Evolutionary conservation across 1,140 invertebrate species (phyloP).

Genomic region (Drosophila busckii): DNA sequence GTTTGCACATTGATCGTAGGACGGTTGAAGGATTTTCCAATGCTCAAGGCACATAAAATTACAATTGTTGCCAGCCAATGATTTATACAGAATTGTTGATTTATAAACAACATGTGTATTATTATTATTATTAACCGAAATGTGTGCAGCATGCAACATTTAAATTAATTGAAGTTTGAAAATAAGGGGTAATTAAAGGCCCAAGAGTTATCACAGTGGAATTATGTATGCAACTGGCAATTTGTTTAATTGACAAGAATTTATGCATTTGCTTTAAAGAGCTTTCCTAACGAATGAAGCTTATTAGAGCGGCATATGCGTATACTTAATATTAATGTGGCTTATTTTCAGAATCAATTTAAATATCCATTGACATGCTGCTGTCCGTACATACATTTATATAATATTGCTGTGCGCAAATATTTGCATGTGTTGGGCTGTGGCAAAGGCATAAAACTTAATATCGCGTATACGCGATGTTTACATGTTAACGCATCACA

Average conservation of each 20-base stretch:
- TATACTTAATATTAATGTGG: not conserved
- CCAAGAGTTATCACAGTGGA: not conserved
- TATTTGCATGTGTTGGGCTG: conserved; percentile 17
- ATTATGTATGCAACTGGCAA: conserved; percentile 19
- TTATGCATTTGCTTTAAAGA: conserved; percentile 15
- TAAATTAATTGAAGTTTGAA: conserved; percentile 41
- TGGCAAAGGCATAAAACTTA: not conserved
- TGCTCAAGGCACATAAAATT: conserved; percentile 70
- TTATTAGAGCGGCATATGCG: conserved; percentile 11
- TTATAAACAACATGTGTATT: conserved; percentile 74
- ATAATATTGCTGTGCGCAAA: conserved; percentile 7
- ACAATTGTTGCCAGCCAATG: conserved; percentile 57
- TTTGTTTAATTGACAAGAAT: conserved; percentile 34
- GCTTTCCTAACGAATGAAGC: conserved; percentile 3
- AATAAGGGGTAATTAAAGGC: conserved; percentile 42
- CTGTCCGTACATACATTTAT: too few species aligned
- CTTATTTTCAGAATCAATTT: too few species aligned
- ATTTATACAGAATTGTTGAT: conserved; percentile 66
- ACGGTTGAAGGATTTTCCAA: conserved; percentile 24
- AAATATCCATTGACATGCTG: too few species aligned
- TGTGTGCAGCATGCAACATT: conserved; percentile 41
- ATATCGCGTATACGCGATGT: conserved; percentile 29
- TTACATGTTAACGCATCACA: conserved; percentile 23
- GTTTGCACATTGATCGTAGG: conserved; percentile 37
- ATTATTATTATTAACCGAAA: conserved; percentile 60